A percentile compares a stretch with the other conserved stretches of the same genome.
Evolutionary conservation across 2,888 invertebrate genomes (phyloP).

Genomic region (Hirudinaria manillensis): DNA sequence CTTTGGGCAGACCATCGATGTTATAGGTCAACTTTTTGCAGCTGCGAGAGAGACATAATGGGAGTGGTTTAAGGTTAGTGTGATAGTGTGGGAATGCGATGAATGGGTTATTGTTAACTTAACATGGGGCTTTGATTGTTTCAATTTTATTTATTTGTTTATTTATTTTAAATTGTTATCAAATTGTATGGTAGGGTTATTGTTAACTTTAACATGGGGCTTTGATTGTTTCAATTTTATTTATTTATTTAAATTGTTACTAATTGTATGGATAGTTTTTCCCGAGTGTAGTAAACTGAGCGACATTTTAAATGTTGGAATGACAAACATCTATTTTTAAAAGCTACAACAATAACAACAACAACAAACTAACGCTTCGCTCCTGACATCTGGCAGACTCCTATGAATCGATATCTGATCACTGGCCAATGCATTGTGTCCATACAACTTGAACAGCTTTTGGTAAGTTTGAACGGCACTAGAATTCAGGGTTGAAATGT

Average conservation of each 20-base stretch:
- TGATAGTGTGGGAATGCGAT: neutral
- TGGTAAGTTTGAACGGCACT: neutral
- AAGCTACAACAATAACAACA: neutral
- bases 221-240: too few relatives aligned
- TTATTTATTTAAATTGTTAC: too few relatives aligned
- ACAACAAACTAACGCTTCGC: slow-evolving; percentile 5
- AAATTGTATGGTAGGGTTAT: too few relatives aligned
- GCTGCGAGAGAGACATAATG: neutral
- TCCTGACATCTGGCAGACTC: slow-evolving; percentile 22
- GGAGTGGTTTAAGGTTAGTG: neutral
- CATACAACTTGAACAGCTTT: slow-evolving; percentile 2
- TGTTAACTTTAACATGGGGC: too few relatives aligned
- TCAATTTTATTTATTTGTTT: neutral
- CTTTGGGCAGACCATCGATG: neutral
- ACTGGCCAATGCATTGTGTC: slow-evolving; percentile 16
- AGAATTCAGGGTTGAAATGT: neutral
- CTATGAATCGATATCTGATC: slow-evolving; percentile 3
- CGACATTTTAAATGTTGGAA: too few relatives aligned
- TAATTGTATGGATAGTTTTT: too few relatives aligned
- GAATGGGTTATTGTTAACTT: neutral
- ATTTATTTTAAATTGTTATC: neutral
- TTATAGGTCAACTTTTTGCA: slow-evolving; percentile 6
- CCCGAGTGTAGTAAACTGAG: too few relatives aligned
- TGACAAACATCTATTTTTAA: too few relatives aligned
- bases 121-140: neutral